Conservation (phyloP, 1,140 invertebrate genomes). For the Kradibia gibbosae region DNA sequence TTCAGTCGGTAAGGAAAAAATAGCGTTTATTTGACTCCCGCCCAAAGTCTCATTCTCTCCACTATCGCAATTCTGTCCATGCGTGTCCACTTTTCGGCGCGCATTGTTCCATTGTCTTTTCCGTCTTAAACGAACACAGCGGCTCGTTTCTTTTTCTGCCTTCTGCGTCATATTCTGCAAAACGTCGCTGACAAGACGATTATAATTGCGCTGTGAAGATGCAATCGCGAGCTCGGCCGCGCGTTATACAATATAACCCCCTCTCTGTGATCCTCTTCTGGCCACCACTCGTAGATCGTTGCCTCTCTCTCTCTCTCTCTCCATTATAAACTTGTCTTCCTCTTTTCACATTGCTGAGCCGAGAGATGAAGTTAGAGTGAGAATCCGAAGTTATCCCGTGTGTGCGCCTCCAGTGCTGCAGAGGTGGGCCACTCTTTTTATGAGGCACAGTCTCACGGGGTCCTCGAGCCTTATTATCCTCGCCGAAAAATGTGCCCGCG, state of each 20-base stretch:
- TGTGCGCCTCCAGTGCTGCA: not conserved
- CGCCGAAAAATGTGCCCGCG: conserved; percentile 46
- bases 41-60: not conserved
- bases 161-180: conserved; percentile 54
- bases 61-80: not conserved
- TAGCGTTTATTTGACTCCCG: not conserved
- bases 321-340: not conserved
- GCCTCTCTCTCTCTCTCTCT: not conserved
- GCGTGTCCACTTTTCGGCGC: not conserved
- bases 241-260: conserved; percentile 27
- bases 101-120: not conserved
- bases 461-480: conserved; percentile 38
- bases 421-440: conserved; percentile 32
- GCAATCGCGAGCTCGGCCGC: conserved; percentile 17
- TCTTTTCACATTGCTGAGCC: not conserved
- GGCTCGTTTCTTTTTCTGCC: conserved; percentile 26
- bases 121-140: not conserved
- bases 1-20: not conserved
- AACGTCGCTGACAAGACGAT: conserved; percentile 60
- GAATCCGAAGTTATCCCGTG: conserved; percentile 17
- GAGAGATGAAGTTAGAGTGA: conserved; percentile 31
- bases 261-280: too few relatives aligned
- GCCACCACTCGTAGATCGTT: too few relatives aligned
- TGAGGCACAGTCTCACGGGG: conserved; percentile 32
- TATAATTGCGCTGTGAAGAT: conserved; percentile 51